These are phyloP conservation scores for Mungos mungo DNA, from an alignment of 2,113 vertebrate genomes.

Conservation along the genomic window DNA sequence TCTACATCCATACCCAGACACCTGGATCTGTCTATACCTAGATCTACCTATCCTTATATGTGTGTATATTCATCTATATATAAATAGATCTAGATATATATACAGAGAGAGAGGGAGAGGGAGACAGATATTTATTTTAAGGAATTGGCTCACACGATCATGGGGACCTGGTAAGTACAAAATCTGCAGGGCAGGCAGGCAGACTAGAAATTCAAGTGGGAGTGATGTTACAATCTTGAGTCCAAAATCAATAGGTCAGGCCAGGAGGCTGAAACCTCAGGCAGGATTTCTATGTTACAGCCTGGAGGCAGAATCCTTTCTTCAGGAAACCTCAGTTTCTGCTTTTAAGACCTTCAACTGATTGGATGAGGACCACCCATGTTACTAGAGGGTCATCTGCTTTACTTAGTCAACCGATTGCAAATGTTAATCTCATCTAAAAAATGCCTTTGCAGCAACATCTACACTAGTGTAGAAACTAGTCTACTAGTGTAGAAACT, in stretches of 20 bases:
- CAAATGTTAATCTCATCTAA: neutral
- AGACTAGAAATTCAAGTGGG: constrained; percentile 1
- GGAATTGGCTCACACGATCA: neutral
- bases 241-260: neutral
- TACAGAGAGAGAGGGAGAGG: neutral
- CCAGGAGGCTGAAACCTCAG: neutral
- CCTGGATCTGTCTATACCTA: neutral
- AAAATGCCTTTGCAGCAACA: neutral
- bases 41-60: neutral
- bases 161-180: neutral
- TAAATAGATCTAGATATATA: neutral
- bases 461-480: neutral
- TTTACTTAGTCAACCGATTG: neutral
- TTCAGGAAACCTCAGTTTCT: neutral
- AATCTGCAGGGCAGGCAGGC: neutral
- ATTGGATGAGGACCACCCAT: neutral
- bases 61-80: too few relatives aligned
- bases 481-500: neutral
- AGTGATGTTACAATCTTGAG: neutral
- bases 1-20: too few relatives aligned
- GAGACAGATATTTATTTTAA: neutral
- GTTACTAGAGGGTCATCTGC: neutral
- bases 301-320: neutral
- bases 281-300: neutral
- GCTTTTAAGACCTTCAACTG: neutral